A percentile compares a stretch with the other conserved stretches of the same genome.
phyloP scores from a whole-genome alignment of 2,113 vertebrate genomes.

The Pseudopipra pipra region DNA sequence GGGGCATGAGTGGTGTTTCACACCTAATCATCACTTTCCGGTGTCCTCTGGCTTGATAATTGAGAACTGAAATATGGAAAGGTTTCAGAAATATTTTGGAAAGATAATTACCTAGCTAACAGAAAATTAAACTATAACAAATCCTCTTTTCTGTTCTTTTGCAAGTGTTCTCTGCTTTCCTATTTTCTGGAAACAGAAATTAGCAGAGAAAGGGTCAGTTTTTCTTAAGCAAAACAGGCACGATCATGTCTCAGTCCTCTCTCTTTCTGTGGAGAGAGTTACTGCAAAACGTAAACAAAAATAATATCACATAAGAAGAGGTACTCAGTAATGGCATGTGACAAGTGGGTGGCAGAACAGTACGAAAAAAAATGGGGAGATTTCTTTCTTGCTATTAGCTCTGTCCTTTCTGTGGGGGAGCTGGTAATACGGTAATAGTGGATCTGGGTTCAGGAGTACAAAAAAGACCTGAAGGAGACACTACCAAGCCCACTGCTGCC shows the following conservation, averaged over 20 bases:
- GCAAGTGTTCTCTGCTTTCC: background rate
- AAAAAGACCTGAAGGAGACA: background rate
- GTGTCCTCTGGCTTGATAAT: conserved; percentile 19
- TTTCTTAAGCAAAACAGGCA: background rate
- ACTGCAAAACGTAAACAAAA: background rate
- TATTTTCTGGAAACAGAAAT: background rate
- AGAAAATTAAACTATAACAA: background rate
- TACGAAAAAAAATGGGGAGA: background rate
- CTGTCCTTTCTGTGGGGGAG: background rate
- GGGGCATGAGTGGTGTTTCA: background rate
- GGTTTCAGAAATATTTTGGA: background rate
- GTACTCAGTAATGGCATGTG: background rate
- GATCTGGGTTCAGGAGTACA: background rate
- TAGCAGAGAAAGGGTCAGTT: background rate
- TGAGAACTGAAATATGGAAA: background rate
- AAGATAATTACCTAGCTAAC: background rate
- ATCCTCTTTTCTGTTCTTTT: background rate
- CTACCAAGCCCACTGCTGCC: background rate
- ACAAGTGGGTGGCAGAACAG: background rate
- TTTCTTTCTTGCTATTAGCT: background rate
- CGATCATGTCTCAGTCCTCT: background rate
- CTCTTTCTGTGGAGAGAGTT: background rate
- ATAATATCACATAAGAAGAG: background rate
- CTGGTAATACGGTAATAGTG: too few species aligned
- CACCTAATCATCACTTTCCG: conserved; percentile 46